Evolutionary conservation across 1,140 invertebrate species (phyloP).

Genomic region (Cydia splendana): DNA sequence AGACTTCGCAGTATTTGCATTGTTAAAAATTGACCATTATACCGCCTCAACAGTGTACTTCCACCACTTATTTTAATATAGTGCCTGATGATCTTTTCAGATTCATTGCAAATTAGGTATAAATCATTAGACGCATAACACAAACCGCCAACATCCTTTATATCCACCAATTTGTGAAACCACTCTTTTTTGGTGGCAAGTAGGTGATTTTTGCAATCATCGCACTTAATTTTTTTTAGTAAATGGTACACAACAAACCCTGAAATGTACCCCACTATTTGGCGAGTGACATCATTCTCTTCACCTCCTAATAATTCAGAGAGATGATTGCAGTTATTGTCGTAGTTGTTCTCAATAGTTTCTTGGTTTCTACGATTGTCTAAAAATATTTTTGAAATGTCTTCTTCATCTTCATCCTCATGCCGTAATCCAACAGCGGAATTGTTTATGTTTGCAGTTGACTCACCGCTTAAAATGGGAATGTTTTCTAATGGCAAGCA

Average conservation of each 20-base stretch:
- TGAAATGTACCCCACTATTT: slow-evolving; percentile 30
- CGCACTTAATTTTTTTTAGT: slow-evolving; percentile 10
- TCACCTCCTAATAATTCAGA: not conserved
- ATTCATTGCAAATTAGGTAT: slow-evolving; percentile 22
- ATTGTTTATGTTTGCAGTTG: slow-evolving; percentile 13
- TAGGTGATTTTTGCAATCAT: slow-evolving; percentile 27
- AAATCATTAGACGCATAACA: slow-evolving; percentile 25
- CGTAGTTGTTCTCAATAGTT: not conserved
- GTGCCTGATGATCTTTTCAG: slow-evolving; percentile 17
- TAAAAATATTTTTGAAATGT: not conserved
- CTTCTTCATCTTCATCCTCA: slow-evolving; percentile 20
- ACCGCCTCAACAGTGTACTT: not conserved
- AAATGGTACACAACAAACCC: slow-evolving; percentile 13
- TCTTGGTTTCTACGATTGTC: not conserved
- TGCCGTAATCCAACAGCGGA: not conserved
- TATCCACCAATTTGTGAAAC: slow-evolving; percentile 26
- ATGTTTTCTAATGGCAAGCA: slow-evolving; percentile 24
- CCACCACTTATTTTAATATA: slow-evolving; percentile 6
- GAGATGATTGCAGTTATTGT: not conserved
- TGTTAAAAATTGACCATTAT: not conserved
- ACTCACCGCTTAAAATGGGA: slow-evolving; percentile 15
- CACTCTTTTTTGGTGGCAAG: slow-evolving; percentile 5
- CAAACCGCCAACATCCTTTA: slow-evolving; percentile 24
- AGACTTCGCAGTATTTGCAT: not conserved
- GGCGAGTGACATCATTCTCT: too few species aligned